Evolutionary conservation across 1,140 invertebrate species (phyloP).

Genomic region (Samia ricini): DNA sequence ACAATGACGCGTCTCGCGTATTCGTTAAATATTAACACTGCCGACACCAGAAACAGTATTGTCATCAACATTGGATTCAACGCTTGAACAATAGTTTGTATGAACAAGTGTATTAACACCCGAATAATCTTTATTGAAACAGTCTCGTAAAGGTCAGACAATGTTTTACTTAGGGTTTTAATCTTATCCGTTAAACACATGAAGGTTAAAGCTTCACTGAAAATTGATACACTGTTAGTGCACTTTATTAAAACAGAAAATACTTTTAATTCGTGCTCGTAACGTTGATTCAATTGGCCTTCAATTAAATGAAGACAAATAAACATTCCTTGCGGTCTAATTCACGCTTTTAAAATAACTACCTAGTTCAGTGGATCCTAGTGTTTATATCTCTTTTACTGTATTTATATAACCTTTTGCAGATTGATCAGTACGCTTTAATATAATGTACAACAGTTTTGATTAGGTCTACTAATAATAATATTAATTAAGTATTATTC

Average conservation of each 20-base stretch:
- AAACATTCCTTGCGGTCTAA: not conserved
- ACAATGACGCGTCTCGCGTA: too few species aligned
- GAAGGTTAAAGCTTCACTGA: not conserved
- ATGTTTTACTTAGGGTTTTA: not conserved
- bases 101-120: not conserved
- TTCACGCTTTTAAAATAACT: not conserved
- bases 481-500: not conserved
- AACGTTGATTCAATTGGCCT: not conserved
- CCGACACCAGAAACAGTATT: not conserved
- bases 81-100: not conserved
- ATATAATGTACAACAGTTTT: not conserved
- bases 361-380: not conserved
- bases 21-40: not conserved
- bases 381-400: not conserved
- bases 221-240: not conserved
- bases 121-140: not conserved
- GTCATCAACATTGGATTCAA: not conserved
- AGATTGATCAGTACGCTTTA: not conserved
- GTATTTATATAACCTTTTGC: not conserved
- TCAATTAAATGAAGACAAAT: not conserved
- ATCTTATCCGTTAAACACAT: not conserved
- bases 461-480: not conserved
- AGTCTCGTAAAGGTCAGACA: not conserved
- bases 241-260: not conserved
- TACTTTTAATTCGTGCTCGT: not conserved